Evolutionary conservation across 2,888 invertebrate genomes (phyloP).

Genomic region (Trachelus troglodyta): DNA sequence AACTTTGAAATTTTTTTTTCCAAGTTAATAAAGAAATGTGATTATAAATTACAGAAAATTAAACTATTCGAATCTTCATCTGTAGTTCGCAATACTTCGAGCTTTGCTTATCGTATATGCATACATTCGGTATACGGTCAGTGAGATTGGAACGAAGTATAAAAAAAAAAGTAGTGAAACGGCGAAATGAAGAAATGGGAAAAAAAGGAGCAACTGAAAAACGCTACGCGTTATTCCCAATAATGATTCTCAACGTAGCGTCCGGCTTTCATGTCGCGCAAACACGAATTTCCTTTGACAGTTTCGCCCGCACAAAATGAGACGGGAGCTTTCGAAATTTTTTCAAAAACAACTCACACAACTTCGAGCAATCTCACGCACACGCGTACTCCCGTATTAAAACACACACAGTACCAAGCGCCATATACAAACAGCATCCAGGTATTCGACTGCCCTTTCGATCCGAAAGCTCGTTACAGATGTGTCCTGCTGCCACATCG

Average conservation of each 20-base stretch:
- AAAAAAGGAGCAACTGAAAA: neutral
- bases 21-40: neutral
- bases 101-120: neutral
- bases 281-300: conserved; percentile 4
- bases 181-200: neutral
- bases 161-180: neutral
- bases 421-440: neutral
- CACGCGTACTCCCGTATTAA: neutral
- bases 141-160: neutral
- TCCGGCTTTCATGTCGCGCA: conserved; percentile 3
- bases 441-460: neutral
- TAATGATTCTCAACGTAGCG: neutral
- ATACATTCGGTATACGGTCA: neutral
- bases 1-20: neutral
- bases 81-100: neutral
- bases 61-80: neutral
- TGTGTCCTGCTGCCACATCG: neutral
- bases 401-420: neutral
- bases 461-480: neutral
- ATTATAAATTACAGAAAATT: neutral
- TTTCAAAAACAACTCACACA: neutral
- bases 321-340: neutral
- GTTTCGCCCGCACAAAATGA: neutral
- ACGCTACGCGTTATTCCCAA: neutral
- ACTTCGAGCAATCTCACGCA: neutral